Conservation (phyloP, 2,113 vertebrate species). For the Motacilla tschutschensis region DNA sequence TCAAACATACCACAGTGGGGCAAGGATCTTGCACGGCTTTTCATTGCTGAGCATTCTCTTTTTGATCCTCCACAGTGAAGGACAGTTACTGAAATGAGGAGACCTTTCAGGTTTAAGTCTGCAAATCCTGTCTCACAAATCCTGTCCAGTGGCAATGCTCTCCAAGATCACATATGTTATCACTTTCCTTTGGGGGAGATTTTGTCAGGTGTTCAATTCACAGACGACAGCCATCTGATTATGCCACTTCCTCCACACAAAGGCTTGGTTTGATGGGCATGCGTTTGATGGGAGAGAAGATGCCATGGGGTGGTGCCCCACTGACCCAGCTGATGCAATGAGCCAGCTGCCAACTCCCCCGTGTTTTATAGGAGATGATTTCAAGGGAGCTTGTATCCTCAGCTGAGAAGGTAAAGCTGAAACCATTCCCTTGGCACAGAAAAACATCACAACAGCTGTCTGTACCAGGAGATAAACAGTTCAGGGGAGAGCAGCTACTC, state of each 20-base stretch:
- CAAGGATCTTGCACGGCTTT: background rate
- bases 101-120: background rate
- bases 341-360: background rate
- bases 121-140: background rate
- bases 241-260: background rate
- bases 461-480: background rate
- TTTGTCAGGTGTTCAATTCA: background rate
- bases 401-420: background rate
- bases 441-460: background rate
- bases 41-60: background rate
- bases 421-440: background rate
- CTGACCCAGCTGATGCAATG: background rate
- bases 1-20: background rate
- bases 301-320: background rate
- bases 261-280: background rate
- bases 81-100: background rate
- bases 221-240: background rate
- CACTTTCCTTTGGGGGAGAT: background rate
- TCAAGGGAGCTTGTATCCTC: background rate
- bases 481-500: background rate
- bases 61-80: background rate
- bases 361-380: background rate
- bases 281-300: background rate
- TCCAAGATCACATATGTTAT: background rate
- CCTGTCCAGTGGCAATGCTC: background rate